Base-by-base conservation (phyloP, 1,140 invertebrate genomes). In the Papilio polytes region DNA sequence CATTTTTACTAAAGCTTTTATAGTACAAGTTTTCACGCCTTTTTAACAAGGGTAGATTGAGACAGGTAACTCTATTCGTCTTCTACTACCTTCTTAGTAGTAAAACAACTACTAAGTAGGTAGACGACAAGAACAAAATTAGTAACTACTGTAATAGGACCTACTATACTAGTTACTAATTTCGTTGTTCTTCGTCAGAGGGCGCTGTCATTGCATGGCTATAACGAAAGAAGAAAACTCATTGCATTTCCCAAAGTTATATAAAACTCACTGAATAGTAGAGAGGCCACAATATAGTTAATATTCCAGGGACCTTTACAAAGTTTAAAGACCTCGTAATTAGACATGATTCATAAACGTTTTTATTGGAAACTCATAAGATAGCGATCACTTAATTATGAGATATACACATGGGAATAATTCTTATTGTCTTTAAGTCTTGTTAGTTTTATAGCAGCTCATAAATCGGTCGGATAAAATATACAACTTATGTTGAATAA, bases 321-420 rank as follows among this genome's bases (percentile, higher is more conserved):
- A 78, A 78, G 77, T 78, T 78, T 78, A 46, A 78, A 78, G 77
- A 78, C 77, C 77, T 78, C 44, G 18, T 78, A 78, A 78, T 78
- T 78, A 78, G 46, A 77, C 9, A 48, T 78, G 77, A 78, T 66
- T 78, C 77, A 78, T 36, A 63, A 78, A 63, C 31, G 56, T 78
- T 78, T 78, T 78, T 78, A 78, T 78, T 78, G 77, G 56, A 78
- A 78, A 66, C 56, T 78, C 77, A 78, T 78, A 66, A 78, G 77
- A 78, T 78, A 78, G 56, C 31, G 53, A 78, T 78, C 77, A 4
- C 36, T 44, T 78, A 78, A 78, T 63, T 66, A 70, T 70, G 36
- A 63, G 74, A 51, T 20, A 51, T 20, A 78, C n/a, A 66, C 77
- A 66, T 78, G 77, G 77, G 77, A 78, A 78, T 78, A 13, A 78